These are phyloP conservation scores for Toxonevra muliebris DNA, from an alignment of 2,888 invertebrate genomes.

Conservation along the genomic window DNA sequence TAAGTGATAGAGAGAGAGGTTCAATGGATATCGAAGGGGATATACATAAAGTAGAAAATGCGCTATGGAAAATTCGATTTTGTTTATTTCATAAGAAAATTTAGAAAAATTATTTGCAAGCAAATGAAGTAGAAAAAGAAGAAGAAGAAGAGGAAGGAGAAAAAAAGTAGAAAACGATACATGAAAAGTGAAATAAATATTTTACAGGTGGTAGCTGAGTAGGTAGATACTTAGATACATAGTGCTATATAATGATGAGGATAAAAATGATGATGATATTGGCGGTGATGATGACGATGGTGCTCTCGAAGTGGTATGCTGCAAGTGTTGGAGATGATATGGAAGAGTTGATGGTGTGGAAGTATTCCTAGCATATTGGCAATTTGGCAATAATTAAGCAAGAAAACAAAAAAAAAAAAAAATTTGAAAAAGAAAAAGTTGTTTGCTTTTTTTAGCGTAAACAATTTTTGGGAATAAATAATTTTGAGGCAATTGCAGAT, in stretches of 20 bases:
- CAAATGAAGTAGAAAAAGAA: neutral
- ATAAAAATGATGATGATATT: too few relatives aligned
- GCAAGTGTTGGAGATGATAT: too few relatives aligned
- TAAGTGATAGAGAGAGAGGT: neutral
- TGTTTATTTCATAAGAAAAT: constrained; percentile 25
- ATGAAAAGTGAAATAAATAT: constrained; percentile 17
- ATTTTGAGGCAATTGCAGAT: neutral
- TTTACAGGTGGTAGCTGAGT: constrained; percentile 23
- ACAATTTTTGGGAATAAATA: constrained; percentile 19
- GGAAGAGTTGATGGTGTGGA: too few relatives aligned
- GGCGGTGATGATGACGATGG: too few relatives aligned
- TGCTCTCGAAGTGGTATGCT: too few relatives aligned
- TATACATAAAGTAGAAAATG: constrained; percentile 18
- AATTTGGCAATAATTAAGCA: neutral
- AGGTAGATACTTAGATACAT: neutral
- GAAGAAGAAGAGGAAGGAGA: too few relatives aligned
- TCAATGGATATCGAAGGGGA: too few relatives aligned
- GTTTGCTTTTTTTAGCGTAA: constrained; percentile 19
- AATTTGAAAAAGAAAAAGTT: neutral
- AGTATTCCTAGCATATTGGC: neutral
- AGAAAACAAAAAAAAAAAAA: neutral
- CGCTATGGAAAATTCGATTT: constrained; percentile 18
- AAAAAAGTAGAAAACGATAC: too few relatives aligned
- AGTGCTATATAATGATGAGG: neutral
- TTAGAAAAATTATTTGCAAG: constrained; percentile 21